Evolutionary conservation across 2,888 invertebrate genomes (phyloP).

Genomic region (Luperina nickerlii): DNA sequence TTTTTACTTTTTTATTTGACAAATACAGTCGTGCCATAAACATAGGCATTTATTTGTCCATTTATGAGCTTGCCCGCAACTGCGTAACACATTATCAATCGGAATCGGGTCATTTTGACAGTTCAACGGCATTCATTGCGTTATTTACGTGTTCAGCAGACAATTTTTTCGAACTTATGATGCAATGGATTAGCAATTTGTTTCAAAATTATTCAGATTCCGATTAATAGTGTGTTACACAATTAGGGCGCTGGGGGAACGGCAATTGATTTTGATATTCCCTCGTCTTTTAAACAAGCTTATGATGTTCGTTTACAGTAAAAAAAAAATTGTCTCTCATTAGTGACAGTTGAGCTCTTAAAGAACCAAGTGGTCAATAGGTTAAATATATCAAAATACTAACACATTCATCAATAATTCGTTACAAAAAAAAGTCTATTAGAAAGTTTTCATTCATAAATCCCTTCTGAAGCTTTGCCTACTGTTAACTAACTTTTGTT

Average conservation of each 20-base stretch:
- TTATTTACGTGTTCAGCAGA: no score
- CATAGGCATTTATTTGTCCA: background rate
- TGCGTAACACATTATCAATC: no score
- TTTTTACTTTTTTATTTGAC: background rate
- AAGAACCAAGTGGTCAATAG: background rate
- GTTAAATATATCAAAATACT: background rate
- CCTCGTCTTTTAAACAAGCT: background rate
- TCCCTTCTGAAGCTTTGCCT: constrained; percentile 2
- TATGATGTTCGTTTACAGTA: background rate
- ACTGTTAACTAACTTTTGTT: background rate
- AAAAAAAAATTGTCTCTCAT: no score
- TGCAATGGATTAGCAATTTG: no score
- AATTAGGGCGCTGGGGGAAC: background rate
- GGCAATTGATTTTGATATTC: background rate
- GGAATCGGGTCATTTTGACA: no score
- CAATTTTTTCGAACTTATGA: no score
- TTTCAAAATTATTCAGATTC: no score
- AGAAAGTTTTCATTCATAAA: background rate
- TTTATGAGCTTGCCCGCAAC: background rate
- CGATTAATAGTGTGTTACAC: no score
- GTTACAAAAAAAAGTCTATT: background rate
- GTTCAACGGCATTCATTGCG: no score
- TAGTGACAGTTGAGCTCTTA: no score
- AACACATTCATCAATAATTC: background rate
- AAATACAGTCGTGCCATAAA: background rate